Percentiles rank a stretch among this genome's conserved stretches.
Conservation (phyloP, 2,113 vertebrate genomes). For the Myodes glareolus region DNA sequence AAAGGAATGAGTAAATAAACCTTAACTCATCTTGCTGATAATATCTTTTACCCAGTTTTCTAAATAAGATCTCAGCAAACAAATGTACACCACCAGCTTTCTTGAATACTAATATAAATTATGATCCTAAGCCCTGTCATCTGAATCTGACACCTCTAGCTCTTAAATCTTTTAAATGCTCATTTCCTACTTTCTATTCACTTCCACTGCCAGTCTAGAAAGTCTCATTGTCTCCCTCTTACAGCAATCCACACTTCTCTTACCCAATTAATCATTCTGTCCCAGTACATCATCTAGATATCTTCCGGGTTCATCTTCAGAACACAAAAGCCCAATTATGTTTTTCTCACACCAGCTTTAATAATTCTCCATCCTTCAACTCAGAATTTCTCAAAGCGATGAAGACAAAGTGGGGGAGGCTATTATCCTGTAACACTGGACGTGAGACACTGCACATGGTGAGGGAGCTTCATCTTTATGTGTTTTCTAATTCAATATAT, state of each 20-base stretch:
- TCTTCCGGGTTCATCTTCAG: not conserved
- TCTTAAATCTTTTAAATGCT: constrained; percentile 47
- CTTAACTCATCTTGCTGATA: not conserved
- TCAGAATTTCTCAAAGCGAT: not conserved
- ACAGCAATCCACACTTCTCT: not conserved
- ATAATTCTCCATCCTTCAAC: not conserved
- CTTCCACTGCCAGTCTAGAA: not conserved
- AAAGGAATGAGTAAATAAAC: not conserved
- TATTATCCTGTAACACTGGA: not conserved
- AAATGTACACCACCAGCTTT: not conserved
- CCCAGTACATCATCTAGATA: not conserved
- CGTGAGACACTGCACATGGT: not conserved
- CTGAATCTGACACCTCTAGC: not conserved
- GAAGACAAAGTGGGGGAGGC: not conserved
- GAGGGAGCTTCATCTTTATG: not conserved
- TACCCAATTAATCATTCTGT: not conserved
- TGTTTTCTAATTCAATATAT: not conserved
- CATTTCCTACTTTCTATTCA: constrained; percentile 34
- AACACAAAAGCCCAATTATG: not conserved
- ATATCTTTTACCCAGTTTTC: not conserved
- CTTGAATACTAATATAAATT: not conserved
- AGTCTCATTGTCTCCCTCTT: not conserved
- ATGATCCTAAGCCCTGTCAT: not conserved
- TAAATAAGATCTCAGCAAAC: not conserved
- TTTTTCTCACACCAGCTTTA: not conserved